phyloP scores from a whole-genome alignment of 2,113 vertebrate genomes.

The Accipiter virgatus region DNA sequence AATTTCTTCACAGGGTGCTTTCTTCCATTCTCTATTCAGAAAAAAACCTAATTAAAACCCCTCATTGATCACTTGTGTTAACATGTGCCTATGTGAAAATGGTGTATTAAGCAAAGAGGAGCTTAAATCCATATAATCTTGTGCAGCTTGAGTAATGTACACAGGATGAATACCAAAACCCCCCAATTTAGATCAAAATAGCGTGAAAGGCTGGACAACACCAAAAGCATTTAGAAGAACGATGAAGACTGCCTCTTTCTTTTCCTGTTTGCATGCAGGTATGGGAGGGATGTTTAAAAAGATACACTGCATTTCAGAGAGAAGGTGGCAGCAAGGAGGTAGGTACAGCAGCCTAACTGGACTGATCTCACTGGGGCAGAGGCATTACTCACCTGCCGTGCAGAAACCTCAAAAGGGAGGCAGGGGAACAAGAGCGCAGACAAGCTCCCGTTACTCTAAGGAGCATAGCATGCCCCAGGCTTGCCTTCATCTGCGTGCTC shows the following conservation, averaged over 20 bases:
- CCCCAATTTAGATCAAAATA: background rate
- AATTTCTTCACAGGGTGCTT: constrained; percentile 40
- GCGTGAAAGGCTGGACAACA: background rate
- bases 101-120: constrained; percentile 4
- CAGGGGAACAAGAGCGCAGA: background rate
- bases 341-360: background rate
- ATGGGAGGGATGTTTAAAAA: background rate
- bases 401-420: background rate
- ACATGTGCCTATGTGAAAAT: constrained; percentile 26
- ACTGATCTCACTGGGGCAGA: background rate
- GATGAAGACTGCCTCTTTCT: background rate
- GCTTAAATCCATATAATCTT: constrained; percentile 32
- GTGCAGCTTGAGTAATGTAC: background rate
- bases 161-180: constrained; percentile 10
- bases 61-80: constrained; percentile 23
- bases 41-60: constrained; percentile 10
- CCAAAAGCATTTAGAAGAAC: background rate
- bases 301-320: background rate
- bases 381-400: accelerated
- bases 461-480: background rate
- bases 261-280: background rate
- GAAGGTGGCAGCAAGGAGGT: background rate
- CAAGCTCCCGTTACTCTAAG: background rate
- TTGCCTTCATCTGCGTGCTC: background rate
- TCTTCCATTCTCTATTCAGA: constrained; percentile 32